Base-by-base conservation (phyloP, 2,888 invertebrate genomes). In the Plutella xylostella region DNA sequence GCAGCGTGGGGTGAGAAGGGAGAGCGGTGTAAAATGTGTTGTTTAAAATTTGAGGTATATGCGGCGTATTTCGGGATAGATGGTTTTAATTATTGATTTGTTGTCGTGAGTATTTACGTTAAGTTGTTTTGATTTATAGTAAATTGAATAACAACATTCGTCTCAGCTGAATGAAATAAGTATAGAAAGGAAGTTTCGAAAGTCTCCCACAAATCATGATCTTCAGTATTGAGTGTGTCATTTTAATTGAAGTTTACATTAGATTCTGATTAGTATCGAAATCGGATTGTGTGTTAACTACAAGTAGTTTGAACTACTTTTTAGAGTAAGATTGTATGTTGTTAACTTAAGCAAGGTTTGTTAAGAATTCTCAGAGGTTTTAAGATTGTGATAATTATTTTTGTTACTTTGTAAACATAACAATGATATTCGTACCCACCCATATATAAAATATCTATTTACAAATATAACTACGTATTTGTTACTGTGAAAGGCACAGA, bases 401-500 rank as follows among this genome's bases (percentile, higher is more conserved):
- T n/a, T n/a, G n/a, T n/a, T n/a, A n/a, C n/a, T n/a, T n/a, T n/a
- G n/a, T n/a, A n/a, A n/a, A n/a, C n/a, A n/a, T n/a, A n/a, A n/a
- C n/a, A n/a, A n/a, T n/a, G n/a, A n/a, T n/a, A n/a, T n/a, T n/a
- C n/a, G n/a, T n/a, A n/a, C n/a, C n/a, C n/a, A n/a, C n/a, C n/a
- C n/a, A n/a, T n/a, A n/a, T n/a, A n/a, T n/a, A n/a, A n/a, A n/a
- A n/a, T n/a, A n/a, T n/a, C n/a, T n/a, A n/a, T n/a, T 19, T 20
- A 19, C 3, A 19, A 3, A 19, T 20, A 18, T 22, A 22, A 12
- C 5, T 37, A 11, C 12, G 5, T n/a, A 4, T 22, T 39, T 25
- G 25, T 39, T 39, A 39, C 39, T 39, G 39, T 39, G 39, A 39
- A 14, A 25, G 39, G 39, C 39, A 39, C 39, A 39, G 39, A 39